A percentile compares a stretch with the other conserved stretches of the same genome.
These are phyloP conservation scores for Nautilus pompilius DNA, from an alignment of 1,140 invertebrate genomes.

Conservation along the genomic window DNA sequence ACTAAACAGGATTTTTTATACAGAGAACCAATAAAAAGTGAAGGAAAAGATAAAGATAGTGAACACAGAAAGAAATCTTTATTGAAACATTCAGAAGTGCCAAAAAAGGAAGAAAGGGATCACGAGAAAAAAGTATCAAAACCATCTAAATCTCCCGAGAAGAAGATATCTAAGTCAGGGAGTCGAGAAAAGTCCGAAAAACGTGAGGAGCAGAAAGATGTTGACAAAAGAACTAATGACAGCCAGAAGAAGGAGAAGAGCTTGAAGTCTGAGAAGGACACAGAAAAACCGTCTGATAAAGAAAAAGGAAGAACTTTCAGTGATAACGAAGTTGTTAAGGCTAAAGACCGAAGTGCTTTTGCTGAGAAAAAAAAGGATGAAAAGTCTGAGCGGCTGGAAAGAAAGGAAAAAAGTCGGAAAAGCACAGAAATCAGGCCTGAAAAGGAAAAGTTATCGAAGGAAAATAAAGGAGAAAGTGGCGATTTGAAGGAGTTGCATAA, in stretches of 20 bases:
- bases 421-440: not conserved
- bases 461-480: not conserved
- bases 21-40: too few relatives aligned
- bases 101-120: slow-evolving; percentile 6
- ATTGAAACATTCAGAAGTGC: not conserved
- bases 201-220: slow-evolving; percentile 49
- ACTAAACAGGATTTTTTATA: too few relatives aligned
- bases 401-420: not conserved
- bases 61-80: not conserved
- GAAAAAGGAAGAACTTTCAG: not conserved
- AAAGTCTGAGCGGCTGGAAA: slow-evolving; percentile 17
- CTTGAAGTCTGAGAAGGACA: slow-evolving; percentile 31
- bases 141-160: slow-evolving; percentile 3
- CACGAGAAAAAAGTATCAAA: slow-evolving; percentile 3
- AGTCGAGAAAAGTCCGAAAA: slow-evolving; percentile 13
- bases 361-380: slow-evolving; percentile 42
- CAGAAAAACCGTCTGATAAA: slow-evolving; percentile 21
- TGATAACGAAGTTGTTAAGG: not conserved
- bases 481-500: not conserved
- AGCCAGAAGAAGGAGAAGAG: slow-evolving; percentile 10
- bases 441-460: not conserved
- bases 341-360: slow-evolving; percentile 8
- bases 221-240: slow-evolving; percentile 5
- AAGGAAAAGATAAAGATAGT: too few relatives aligned
- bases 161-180: slow-evolving; percentile 7